Conservation (phyloP, 2,797 vertebrate species). For the Peromyscus nudipes region DNA sequence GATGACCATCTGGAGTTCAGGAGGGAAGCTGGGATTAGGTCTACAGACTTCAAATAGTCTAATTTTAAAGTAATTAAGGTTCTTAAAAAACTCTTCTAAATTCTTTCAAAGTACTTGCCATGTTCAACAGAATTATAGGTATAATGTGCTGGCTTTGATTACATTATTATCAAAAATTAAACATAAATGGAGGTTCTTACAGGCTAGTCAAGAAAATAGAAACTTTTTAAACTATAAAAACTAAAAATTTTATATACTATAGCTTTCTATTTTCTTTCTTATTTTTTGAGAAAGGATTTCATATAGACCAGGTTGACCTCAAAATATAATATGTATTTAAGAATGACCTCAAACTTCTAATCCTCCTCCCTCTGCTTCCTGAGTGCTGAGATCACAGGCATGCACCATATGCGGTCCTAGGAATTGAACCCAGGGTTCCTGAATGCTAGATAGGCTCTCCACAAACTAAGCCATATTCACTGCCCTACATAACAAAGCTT, state of each 20-base stretch:
- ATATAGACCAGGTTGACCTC: not conserved
- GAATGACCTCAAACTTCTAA: not conserved
- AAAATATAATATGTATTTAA: not conserved
- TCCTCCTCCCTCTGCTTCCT: not conserved
- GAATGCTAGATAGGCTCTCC: not conserved
- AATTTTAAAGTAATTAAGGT: not conserved
- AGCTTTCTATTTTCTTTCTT: not conserved
- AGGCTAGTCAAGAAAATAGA: not conserved
- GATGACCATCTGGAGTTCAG: too few relatives aligned
- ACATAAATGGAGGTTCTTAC: not conserved
- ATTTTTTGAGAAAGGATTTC: not conserved
- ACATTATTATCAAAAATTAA: not conserved
- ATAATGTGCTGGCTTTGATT: slow-evolving; percentile 13
- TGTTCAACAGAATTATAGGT: not conserved
- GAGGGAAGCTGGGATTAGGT: not conserved
- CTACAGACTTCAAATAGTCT: not conserved
- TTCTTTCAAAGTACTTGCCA: not conserved
- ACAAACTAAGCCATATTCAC: not conserved
- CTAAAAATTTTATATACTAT: not conserved
- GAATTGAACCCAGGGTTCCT: not conserved
- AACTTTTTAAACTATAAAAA: not conserved
- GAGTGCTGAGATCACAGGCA: not conserved
- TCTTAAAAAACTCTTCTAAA: not conserved
- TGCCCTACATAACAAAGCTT: not conserved
- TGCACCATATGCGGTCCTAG: not conserved